A percentile compares a stretch with the other conserved stretches of the same genome.
phyloP scores from a whole-genome alignment of 2,113 vertebrate species.

The Heterochromis multidens region DNA sequence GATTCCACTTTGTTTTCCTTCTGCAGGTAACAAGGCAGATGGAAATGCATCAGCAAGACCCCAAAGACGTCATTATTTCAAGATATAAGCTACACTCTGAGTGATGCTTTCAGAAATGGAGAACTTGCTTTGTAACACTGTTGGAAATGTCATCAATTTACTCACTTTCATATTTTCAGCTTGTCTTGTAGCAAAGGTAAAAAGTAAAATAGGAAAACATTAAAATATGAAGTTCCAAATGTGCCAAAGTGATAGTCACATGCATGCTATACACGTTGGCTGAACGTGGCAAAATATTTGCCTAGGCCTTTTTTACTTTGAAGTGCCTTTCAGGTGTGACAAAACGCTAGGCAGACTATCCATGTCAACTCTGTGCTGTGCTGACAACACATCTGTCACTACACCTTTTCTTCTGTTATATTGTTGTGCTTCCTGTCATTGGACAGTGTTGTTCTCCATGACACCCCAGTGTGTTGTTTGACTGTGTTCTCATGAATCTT shows the following conservation, averaged over 20 bases:
- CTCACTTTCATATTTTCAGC: not conserved
- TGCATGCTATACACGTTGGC: not conserved
- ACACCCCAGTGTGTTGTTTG: no score
- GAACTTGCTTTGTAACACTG: not conserved
- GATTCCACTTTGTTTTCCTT: constrained; percentile 13
- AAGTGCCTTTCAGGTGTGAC: not conserved
- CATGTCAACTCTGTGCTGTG: not conserved
- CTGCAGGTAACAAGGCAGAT: constrained; percentile 6
- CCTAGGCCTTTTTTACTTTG: not conserved
- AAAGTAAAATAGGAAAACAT: not conserved
- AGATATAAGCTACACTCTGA: not conserved
- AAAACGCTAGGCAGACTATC: not conserved
- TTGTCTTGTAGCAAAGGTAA: not conserved
- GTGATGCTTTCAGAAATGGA: not conserved
- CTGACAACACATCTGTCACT: no score
- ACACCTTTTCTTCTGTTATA: not conserved
- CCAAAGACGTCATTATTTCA: constrained; percentile 5
- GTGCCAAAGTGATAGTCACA: not conserved
- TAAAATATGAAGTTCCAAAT: not conserved
- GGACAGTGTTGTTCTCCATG: no score
- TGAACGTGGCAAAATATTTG: not conserved
- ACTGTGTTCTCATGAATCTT: no score
- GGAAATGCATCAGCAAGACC: not conserved
- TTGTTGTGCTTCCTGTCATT: not conserved
- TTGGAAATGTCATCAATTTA: not conserved